Evolutionary conservation across 2,797 vertebrate genomes (phyloP).

Genomic region (Lutjanus argentimaculatus): DNA sequence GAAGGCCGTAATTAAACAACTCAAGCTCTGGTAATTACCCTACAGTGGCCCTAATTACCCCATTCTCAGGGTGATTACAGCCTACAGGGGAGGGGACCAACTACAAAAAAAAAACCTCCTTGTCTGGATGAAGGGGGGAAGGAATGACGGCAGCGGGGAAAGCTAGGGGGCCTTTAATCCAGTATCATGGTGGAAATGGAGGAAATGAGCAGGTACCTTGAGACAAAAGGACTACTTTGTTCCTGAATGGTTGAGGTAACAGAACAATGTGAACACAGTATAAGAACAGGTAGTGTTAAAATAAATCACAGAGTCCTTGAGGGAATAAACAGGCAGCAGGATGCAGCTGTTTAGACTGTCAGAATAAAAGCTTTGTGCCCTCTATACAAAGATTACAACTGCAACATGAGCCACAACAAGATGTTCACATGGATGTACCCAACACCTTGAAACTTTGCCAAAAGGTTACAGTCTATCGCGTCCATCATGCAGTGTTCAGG

Average conservation of each 20-base stretch:
- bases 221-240: constrained; percentile 46
- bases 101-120: constrained; percentile 72
- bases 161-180: constrained; percentile 50
- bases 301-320: background rate
- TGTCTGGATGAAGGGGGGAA: constrained; percentile 57
- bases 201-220: constrained; percentile 68
- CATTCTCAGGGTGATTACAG: constrained; percentile 86
- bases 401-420: constrained; percentile 32
- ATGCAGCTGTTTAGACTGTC: constrained; percentile 34
- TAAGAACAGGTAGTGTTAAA: constrained; percentile 32
- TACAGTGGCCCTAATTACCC: constrained; percentile 87
- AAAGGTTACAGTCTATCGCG: constrained; percentile 62
- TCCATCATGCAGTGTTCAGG: constrained; percentile 65
- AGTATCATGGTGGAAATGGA: constrained; percentile 58
- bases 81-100: constrained; percentile 72
- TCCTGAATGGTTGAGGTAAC: constrained; percentile 14
- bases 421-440: constrained; percentile 38
- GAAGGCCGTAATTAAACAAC: constrained; percentile 88
- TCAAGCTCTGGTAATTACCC: constrained; percentile 88
- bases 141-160: constrained; percentile 41
- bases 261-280: background rate
- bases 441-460: constrained; percentile 72
- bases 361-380: constrained; percentile 32
- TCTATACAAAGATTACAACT: constrained; percentile 16
- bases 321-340: background rate